phyloP scores from a whole-genome alignment of 2,113 vertebrate species.

The Colistium nudipinnis region DNA sequence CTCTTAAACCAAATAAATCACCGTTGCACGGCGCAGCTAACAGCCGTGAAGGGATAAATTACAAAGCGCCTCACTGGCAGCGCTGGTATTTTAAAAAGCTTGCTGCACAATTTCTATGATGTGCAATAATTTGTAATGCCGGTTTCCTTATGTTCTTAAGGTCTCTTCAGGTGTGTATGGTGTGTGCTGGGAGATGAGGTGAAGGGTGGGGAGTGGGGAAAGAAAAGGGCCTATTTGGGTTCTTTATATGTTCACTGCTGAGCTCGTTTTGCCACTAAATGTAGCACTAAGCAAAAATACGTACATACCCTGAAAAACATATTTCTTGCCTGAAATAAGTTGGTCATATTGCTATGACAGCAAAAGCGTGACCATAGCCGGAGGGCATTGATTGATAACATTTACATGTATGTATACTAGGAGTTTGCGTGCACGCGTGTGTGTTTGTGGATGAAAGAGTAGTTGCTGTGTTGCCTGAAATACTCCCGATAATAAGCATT shows the following conservation, averaged over 20 bases:
- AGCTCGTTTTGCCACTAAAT: constrained; percentile 41
- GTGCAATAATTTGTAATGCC: constrained; percentile 88
- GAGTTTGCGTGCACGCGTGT: too few relatives aligned
- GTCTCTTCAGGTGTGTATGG: constrained; percentile 74
- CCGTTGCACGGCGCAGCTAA: constrained; percentile 85
- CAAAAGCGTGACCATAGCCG: not conserved
- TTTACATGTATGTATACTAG: not conserved
- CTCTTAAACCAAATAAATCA: constrained; percentile 97
- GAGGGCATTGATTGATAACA: not conserved
- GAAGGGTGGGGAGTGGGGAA: constrained; percentile 46
- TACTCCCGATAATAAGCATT: not conserved
- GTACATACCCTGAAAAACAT: constrained; percentile 22
- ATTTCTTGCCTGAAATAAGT: constrained; percentile 23
- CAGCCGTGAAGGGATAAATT: constrained; percentile 95
- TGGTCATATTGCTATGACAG: constrained; percentile 31
- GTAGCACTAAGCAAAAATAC: constrained; percentile 37
- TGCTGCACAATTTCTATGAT: constrained; percentile 92
- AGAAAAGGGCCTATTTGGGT: constrained; percentile 32
- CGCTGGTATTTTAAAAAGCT: constrained; percentile 99
- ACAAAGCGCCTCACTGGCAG: constrained; percentile 91
- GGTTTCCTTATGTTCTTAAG: constrained; percentile 78
- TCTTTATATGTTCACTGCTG: constrained; percentile 42
- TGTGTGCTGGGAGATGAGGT: constrained; percentile 55
- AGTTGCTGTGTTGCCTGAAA: not conserved
- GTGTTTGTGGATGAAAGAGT: not conserved